Percentiles rank a stretch among this genome's conserved stretches.
Conservation (phyloP, 2,888 invertebrate genomes). For the Mythimna ferrago region DNA sequence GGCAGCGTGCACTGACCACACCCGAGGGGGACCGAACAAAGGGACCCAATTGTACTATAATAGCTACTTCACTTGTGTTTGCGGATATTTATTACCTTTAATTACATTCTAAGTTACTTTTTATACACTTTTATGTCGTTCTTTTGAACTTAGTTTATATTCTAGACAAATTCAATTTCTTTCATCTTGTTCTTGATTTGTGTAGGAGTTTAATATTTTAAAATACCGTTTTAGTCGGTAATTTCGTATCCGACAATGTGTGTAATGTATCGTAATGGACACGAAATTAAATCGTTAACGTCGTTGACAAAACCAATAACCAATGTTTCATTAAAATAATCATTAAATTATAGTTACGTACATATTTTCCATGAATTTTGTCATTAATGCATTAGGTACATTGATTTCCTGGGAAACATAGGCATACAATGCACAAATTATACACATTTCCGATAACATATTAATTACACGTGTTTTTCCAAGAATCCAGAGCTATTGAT, state of each 20-base stretch:
- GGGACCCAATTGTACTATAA: constrained; percentile 81
- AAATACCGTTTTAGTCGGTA: neutral
- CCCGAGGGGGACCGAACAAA: constrained; percentile 75
- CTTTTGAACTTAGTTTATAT: neutral
- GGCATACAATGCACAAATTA: neutral
- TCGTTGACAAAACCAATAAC: neutral
- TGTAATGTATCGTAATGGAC: too few relatives aligned
- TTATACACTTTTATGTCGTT: constrained; percentile 13
- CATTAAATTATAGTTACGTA: neutral
- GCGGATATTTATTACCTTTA: constrained; percentile 76
- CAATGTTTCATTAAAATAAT: neutral
- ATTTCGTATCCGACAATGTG: too few relatives aligned
- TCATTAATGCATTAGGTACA: neutral
- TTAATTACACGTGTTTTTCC: constrained; percentile 4
- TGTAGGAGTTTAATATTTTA: neutral
- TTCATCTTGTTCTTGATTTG: neutral
- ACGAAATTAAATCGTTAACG: neutral
- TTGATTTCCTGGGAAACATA: neutral
- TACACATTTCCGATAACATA: neutral
- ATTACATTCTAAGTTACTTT: constrained; percentile 58
- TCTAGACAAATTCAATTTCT: neutral
- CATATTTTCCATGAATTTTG: neutral
- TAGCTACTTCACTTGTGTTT: constrained; percentile 83
- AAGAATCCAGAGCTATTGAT: constrained; percentile 34
- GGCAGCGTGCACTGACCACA: constrained; percentile 77